phyloP scores from a whole-genome alignment of 2,797 vertebrate genomes.

The Oreonectes daqikongensis region DNA sequence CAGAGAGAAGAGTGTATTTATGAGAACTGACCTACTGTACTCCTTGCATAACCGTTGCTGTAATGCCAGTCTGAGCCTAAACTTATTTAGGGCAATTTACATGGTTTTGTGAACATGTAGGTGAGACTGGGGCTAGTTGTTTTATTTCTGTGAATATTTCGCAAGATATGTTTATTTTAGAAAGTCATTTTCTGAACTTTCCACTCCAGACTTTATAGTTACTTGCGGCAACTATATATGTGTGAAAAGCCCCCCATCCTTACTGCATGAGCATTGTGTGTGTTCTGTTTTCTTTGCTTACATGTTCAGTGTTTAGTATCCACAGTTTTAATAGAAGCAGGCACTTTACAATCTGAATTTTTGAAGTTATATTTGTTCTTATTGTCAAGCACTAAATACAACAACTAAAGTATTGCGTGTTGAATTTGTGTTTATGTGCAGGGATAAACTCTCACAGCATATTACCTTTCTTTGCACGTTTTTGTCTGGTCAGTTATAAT shows the following conservation, averaged over 20 bases:
- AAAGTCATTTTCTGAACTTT: background rate
- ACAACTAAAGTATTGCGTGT: background rate
- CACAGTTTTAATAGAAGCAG: background rate
- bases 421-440: slow-evolving; percentile 1
- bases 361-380: no score
- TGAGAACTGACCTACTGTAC: slow-evolving; percentile 49
- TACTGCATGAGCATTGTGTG: background rate
- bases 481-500: slow-evolving; percentile 1
- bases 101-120: background rate
- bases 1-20: slow-evolving; percentile 47
- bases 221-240: background rate
- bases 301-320: background rate
- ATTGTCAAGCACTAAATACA: background rate
- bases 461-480: background rate
- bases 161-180: background rate
- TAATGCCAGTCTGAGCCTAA: background rate
- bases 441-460: background rate
- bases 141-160: background rate
- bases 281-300: background rate
- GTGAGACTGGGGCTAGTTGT: background rate
- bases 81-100: background rate
- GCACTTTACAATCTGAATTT: no score
- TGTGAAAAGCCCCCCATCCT: background rate
- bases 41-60: background rate
- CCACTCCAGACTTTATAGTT: background rate